These are phyloP conservation scores for Ypsolopha scabrella DNA, from an alignment of 2,888 invertebrate genomes.

Conservation along the genomic window DNA sequence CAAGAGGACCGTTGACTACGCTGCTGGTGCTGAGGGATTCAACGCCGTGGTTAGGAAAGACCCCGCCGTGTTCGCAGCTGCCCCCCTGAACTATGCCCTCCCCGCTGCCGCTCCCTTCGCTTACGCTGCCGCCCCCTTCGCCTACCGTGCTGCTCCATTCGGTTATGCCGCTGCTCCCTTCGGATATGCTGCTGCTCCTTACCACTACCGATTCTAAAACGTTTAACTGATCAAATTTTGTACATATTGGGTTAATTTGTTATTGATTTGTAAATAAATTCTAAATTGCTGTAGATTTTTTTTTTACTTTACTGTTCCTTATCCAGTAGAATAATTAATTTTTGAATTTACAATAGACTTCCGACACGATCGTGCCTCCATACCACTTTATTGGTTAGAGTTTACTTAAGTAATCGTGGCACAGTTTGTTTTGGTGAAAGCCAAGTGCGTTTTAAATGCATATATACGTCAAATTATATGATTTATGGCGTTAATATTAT, in stretches of 20 bases:
- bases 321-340: neutral
- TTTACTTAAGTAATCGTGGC: too few species aligned
- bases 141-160: constrained; percentile 17
- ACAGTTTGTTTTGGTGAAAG: too few species aligned
- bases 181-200: constrained; percentile 12
- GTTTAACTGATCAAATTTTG: neutral
- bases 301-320: neutral
- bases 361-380: too few species aligned
- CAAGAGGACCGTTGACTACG: constrained; percentile 66
- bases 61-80: constrained; percentile 39
- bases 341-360: too few species aligned
- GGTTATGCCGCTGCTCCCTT: constrained; percentile 15
- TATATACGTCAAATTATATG: too few species aligned
- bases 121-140: constrained; percentile 12
- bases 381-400: too few species aligned
- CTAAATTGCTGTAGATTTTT: neutral
- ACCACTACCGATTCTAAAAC: constrained; percentile 2
- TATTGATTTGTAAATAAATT: constrained; percentile 1
- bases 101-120: constrained; percentile 17
- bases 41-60: constrained; percentile 68
- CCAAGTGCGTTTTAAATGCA: too few species aligned
- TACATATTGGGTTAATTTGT: constrained; percentile 1
- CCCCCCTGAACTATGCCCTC: constrained; percentile 17
- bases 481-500: too few species aligned
- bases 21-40: constrained; percentile 66